Evolutionary conservation across 2,797 vertebrate species (phyloP).

Genomic region (Fundulus diaphanus): DNA sequence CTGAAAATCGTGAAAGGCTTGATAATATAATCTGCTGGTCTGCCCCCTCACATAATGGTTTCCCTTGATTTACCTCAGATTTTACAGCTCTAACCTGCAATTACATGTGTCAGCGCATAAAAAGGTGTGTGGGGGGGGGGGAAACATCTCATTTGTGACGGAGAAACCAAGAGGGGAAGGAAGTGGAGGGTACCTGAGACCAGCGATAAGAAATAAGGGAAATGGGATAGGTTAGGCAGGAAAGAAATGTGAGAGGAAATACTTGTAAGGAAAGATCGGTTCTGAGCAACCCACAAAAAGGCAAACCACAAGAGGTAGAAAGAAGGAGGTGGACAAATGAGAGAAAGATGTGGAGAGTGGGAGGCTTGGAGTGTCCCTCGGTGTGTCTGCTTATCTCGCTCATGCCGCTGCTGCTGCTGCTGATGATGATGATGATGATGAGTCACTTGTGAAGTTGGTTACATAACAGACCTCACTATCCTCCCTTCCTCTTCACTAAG

Average conservation of each 20-base stretch:
- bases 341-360: conserved; percentile 62
- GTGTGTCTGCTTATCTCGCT: conserved; percentile 71
- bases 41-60: conserved; percentile 47
- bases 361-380: conserved; percentile 69
- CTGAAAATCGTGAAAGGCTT: conserved; percentile 27
- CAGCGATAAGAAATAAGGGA: conserved; percentile 31
- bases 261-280: conserved; percentile 9
- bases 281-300: conserved; percentile 39
- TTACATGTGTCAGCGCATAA: conserved; percentile 33
- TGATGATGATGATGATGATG: conserved; percentile 79
- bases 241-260: conserved; percentile 22
- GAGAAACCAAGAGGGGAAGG: conserved; percentile 24
- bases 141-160: conserved; percentile 6
- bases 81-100: conserved; percentile 26
- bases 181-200: conserved; percentile 10
- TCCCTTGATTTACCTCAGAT: conserved; percentile 45
- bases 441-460: conserved; percentile 82
- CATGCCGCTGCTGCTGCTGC: conserved; percentile 36
- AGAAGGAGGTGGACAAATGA: conserved; percentile 51
- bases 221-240: conserved; percentile 20
- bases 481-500: conserved; percentile 80
- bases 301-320: conserved; percentile 46
- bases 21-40: conserved; percentile 39
- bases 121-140: conserved; percentile 29
- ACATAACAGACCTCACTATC: conserved; percentile 76